These are phyloP conservation scores for Crotalus horridus DNA, from an alignment of 2,113 vertebrate species.

Conservation along the genomic window DNA sequence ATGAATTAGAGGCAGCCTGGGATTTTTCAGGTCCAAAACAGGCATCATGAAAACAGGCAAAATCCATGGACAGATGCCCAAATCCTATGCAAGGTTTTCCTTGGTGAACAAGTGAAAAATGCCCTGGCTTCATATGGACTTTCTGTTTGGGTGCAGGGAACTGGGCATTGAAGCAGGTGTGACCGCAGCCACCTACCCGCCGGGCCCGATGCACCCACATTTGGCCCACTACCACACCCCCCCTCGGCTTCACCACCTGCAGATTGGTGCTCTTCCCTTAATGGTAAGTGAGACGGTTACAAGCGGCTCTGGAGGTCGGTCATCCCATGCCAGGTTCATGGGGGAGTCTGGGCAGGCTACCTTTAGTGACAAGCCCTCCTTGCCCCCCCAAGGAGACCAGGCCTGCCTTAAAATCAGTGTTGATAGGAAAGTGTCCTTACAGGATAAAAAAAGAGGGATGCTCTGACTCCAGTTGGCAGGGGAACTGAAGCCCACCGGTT, in stretches of 20 bases:
- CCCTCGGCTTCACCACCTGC: slow-evolving; percentile 94
- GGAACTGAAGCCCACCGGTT: slow-evolving; percentile 13
- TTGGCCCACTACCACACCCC: slow-evolving; percentile 93
- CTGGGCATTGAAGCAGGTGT: slow-evolving; percentile 96
- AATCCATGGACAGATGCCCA: background rate
- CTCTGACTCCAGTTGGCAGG: background rate
- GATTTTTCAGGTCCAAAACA: background rate
- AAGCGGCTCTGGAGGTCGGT: background rate
- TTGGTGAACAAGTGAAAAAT: background rate
- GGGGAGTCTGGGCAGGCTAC: too few relatives aligned
- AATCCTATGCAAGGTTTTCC: background rate
- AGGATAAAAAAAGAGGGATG: too few relatives aligned
- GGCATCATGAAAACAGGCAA: background rate
- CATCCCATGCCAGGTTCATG: background rate
- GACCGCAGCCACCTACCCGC: slow-evolving; percentile 88
- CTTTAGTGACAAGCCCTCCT: too few relatives aligned
- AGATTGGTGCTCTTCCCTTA: slow-evolving; percentile 85
- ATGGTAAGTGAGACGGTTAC: slow-evolving; percentile 80
- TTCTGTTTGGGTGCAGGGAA: slow-evolving; percentile 76
- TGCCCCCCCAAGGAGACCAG: too few relatives aligned
- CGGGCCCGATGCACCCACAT: slow-evolving; percentile 93
- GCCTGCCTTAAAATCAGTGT: background rate
- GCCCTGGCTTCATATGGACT: slow-evolving; percentile 1
- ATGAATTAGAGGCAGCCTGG: background rate
- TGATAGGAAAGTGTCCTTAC: background rate